A percentile compares a stretch with the other conserved stretches of the same genome.
These are phyloP conservation scores for Nasonovia ribisnigri DNA, from an alignment of 2,888 invertebrate species.

Conservation along the genomic window DNA sequence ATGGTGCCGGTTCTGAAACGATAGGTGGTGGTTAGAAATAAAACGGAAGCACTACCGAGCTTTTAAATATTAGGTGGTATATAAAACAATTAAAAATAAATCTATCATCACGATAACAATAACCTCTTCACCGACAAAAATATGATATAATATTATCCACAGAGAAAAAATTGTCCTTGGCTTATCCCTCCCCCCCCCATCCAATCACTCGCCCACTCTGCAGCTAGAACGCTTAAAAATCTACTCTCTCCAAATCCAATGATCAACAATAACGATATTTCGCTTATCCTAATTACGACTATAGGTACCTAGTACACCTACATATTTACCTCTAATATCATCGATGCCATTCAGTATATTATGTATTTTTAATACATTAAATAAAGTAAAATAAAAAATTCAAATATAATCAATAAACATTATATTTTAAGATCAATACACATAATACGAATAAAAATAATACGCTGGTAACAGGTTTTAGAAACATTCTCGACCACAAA, in stretches of 20 bases:
- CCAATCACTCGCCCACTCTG: background rate
- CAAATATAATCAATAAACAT: constrained; percentile 58
- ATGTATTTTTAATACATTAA: background rate
- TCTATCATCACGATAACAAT: background rate
- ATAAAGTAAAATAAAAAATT: constrained; percentile 32
- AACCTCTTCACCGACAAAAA: background rate
- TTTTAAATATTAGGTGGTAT: background rate
- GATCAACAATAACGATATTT: constrained; percentile 26
- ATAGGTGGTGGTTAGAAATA: background rate
- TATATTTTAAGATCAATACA: constrained; percentile 59
- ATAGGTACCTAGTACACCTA: background rate
- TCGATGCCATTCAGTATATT: background rate
- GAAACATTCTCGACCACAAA: constrained; percentile 52
- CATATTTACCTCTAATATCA: background rate
- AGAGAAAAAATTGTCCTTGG: background rate
- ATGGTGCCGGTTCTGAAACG: background rate
- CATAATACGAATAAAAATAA: constrained; percentile 55
- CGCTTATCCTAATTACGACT: background rate
- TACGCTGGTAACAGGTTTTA: constrained; percentile 62
- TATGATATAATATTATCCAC: background rate
- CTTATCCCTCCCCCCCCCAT: background rate
- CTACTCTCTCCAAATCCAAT: background rate
- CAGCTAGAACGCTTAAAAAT: background rate
- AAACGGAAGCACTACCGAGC: background rate
- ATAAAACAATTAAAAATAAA: background rate